A percentile compares a stretch with the other conserved stretches of the same genome.
Evolutionary conservation across 2,888 invertebrate genomes (phyloP).

Genomic region (Conchocele bisecta): DNA sequence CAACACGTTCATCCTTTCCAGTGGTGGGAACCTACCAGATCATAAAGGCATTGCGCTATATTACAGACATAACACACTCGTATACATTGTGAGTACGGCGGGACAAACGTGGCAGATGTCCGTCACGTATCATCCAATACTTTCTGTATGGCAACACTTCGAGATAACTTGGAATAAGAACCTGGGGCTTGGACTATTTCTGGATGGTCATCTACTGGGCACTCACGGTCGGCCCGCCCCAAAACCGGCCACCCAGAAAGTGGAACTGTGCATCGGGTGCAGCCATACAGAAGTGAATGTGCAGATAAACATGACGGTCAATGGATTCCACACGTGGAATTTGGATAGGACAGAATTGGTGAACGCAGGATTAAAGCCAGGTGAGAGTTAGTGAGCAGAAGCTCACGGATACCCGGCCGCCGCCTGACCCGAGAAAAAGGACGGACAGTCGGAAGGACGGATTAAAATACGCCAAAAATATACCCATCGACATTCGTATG

Average conservation of each 20-base stretch:
- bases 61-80: slow-evolving; percentile 48
- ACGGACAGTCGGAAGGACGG: too few relatives aligned
- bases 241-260: slow-evolving; percentile 16
- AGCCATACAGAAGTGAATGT: slow-evolving; percentile 24
- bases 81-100: slow-evolving; percentile 61
- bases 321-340: slow-evolving; percentile 50
- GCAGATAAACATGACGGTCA: slow-evolving; percentile 46
- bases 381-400: too few relatives aligned
- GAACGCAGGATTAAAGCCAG: slow-evolving; percentile 38
- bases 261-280: slow-evolving; percentile 49
- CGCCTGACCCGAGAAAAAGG: too few relatives aligned
- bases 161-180: slow-evolving; percentile 66
- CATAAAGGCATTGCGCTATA: slow-evolving; percentile 60
- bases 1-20: slow-evolving; percentile 60
- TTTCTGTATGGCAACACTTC: slow-evolving; percentile 65
- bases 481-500: too few relatives aligned
- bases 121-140: slow-evolving; percentile 40
- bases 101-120: slow-evolving; percentile 57
- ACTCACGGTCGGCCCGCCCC: slow-evolving; percentile 45
- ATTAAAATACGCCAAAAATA: too few relatives aligned
- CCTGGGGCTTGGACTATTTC: slow-evolving; percentile 58
- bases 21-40: slow-evolving; percentile 57
- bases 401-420: too few relatives aligned
- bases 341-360: slow-evolving; percentile 59
- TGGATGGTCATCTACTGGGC: slow-evolving; percentile 59